These are phyloP conservation scores for Himalopsyche japonica DNA, from an alignment of 2,888 invertebrate genomes.

Conservation along the genomic window DNA sequence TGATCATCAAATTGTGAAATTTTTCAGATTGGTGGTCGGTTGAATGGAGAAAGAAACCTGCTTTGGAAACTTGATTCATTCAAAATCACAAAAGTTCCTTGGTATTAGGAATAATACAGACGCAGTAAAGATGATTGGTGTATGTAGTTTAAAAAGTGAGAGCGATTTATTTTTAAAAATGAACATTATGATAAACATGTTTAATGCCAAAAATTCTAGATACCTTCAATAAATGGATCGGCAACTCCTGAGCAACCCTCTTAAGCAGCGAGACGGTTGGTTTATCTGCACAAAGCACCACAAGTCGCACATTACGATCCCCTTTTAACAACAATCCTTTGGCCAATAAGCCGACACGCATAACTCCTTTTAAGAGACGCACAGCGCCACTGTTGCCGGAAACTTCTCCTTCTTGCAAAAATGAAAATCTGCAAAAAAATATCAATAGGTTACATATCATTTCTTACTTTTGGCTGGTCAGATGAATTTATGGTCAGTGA, in stretches of 20 bases:
- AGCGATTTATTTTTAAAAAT: not conserved
- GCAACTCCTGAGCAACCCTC: constrained; percentile 83
- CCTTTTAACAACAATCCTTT: constrained; percentile 84
- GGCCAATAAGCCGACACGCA: constrained; percentile 92
- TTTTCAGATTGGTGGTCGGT: no score
- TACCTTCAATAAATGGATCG: constrained; percentile 71
- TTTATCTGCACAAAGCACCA: constrained; percentile 92
- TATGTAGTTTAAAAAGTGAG: not conserved
- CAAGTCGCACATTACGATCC: constrained; percentile 87
- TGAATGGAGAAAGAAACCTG: no score
- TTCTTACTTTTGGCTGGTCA: constrained; percentile 26
- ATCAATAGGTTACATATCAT: constrained; percentile 23
- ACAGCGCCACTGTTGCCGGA: constrained; percentile 53
- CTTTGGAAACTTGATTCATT: no score
- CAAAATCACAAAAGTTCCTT: no score
- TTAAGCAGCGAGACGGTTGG: constrained; percentile 87
- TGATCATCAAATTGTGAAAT: no score
- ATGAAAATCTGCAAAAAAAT: constrained; percentile 59
- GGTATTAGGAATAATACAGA: no score
- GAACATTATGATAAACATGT: no score
- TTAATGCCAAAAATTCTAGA: constrained; percentile 21
- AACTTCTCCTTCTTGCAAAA: constrained; percentile 68
- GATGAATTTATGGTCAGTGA: constrained; percentile 11
- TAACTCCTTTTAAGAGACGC: constrained; percentile 90
- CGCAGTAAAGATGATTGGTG: no score